phyloP scores from a whole-genome alignment of 1,140 invertebrate species.

The Steinernema khuongi region DNA sequence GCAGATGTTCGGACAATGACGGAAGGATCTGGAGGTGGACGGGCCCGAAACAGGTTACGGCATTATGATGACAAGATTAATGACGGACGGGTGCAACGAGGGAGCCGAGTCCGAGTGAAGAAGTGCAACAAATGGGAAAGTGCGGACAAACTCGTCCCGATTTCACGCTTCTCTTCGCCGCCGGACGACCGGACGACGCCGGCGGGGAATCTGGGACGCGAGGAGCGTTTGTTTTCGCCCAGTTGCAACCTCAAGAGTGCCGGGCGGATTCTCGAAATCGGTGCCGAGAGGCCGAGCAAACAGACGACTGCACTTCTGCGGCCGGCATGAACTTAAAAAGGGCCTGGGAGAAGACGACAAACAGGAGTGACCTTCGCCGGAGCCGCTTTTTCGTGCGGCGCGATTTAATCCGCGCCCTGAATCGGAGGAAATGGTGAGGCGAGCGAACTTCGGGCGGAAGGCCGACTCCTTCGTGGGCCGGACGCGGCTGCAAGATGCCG shows the following conservation, averaged over 20 bases:
- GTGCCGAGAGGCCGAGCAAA: neutral
- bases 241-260: neutral
- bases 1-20: neutral
- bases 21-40: neutral
- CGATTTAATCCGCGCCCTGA: no score
- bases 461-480: no score
- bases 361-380: no score
- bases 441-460: no score
- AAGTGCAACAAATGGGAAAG: conserved; percentile 1
- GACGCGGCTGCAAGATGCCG: no score
- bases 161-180: neutral
- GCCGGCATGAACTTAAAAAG: no score
- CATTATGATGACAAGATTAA: neutral
- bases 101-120: neutral
- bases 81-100: neutral
- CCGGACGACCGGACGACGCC: neutral
- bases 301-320: neutral
- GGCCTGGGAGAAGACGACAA: no score
- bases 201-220: neutral
- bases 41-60: conserved; percentile 6
- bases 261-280: neutral
- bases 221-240: neutral
- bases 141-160: neutral
- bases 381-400: no score
- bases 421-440: no score